Conservation (phyloP, 2,888 invertebrate species). For the Phytoseiulus persimilis region DNA sequence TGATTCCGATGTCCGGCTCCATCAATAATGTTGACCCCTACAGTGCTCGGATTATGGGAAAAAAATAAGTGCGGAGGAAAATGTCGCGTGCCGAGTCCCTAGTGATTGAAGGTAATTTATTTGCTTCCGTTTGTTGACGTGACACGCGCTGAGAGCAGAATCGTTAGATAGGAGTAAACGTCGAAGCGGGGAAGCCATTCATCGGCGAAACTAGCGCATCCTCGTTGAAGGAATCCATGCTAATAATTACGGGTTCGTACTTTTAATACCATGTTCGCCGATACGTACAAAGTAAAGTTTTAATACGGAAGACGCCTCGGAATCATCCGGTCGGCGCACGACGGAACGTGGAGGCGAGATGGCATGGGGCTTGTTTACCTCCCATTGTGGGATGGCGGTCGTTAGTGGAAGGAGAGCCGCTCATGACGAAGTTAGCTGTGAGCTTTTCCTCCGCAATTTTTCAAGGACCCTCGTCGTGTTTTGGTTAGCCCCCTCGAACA, state of each 20-base stretch:
- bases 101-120: too few species aligned
- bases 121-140: too few species aligned
- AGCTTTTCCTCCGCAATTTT: not conserved
- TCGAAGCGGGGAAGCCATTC: too few species aligned
- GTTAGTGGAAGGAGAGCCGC: not conserved
- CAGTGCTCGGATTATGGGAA: too few species aligned
- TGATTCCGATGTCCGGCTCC: too few species aligned
- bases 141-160: too few species aligned
- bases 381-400: not conserved
- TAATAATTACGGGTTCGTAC: not conserved
- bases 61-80: too few species aligned
- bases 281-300: not conserved
- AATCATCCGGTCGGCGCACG: not conserved
- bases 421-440: not conserved
- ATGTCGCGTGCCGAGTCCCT: too few species aligned
- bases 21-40: too few species aligned
- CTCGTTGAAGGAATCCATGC: too few species aligned
- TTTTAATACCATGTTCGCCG: not conserved
- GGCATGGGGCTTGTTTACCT: not conserved
- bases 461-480: not conserved
- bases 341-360: not conserved
- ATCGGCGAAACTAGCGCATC: too few species aligned
- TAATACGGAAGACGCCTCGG: not conserved
- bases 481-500: not conserved
- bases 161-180: too few species aligned